Evolutionary conservation across 1,140 invertebrate genomes (phyloP), one percentile per base, ranked within the genome.

Genomic region (Whitmania pigra): DNA sequence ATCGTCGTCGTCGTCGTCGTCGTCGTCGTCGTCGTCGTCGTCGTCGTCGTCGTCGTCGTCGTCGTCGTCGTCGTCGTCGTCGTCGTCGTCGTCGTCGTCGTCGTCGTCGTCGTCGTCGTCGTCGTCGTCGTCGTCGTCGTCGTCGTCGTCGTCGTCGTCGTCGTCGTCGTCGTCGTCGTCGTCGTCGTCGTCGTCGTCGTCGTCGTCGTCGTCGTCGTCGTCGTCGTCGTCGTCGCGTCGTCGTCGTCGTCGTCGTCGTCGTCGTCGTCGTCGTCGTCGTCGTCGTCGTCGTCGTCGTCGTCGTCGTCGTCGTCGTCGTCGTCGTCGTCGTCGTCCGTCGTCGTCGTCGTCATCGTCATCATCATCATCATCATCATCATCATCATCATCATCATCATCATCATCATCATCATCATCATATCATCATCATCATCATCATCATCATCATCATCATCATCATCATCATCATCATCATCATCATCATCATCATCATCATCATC

Each of bases 391-490:
- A 60, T 60, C 17, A 17, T 17, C 55, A 60, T n/a, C n/a, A n/a
- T n/a, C n/a, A n/a, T n/a, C n/a, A n/a, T n/a, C n/a, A n/a, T n/a
- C n/a, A n/a, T n/a, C n/a, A n/a, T n/a, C n/a, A 15, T 18, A 63
- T 63, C 57, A 63, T 63, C 57, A 63, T 63, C 57, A 63, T 63
- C 57, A 63, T 63, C 57, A 63, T 63, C 57, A 63, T 63, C 57
- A 63, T 63, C 57, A 63, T 63, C 57, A 63, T 63, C 57, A 63
- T 63, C 57, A 63, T 63, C 57, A 63, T 63, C 57, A 63, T 63
- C 57, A 63, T 63, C 57, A 63, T 63, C 57, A 63, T 63, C 57
- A 63, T 63, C 57, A 63, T 63, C 57, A 63, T 63, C 57, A 63
- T 63, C 57, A 63, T 63, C 57, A 63, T 63, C 57, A 63, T 63